phyloP scores from a whole-genome alignment of 2,888 invertebrate species.

The Andrena bicolor region DNA sequence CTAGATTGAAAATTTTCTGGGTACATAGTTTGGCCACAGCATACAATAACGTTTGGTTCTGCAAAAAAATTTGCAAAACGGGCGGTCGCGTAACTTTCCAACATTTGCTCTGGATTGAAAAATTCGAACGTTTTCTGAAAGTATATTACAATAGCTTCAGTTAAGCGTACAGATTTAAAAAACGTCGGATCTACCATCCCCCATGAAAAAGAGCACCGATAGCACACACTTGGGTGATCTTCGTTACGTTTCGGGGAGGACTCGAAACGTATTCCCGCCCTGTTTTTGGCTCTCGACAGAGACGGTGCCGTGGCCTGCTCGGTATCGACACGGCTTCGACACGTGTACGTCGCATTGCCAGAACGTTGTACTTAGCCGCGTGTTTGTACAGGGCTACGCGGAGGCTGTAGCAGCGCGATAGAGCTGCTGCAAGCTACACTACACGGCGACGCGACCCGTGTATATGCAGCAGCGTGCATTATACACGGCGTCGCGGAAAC shows the following conservation, averaged over 20 bases:
- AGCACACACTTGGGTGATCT: no score
- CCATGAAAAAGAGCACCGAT: no score
- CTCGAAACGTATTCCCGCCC: neutral
- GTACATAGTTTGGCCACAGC: no score
- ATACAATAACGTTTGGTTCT: no score
- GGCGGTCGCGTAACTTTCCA: no score
- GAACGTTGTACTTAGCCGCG: conserved; percentile 24
- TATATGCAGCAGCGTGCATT: conserved; percentile 28
- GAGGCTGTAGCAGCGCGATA: conserved; percentile 22
- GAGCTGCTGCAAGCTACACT: conserved; percentile 6
- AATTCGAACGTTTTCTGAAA: no score
- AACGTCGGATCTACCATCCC: no score
- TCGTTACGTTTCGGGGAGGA: neutral
- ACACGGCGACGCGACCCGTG: neutral
- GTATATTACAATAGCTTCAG: no score
- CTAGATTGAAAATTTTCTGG: no score
- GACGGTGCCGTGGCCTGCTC: neutral
- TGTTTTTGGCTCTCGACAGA: neutral
- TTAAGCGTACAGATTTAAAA: no score
- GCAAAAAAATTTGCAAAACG: no score
- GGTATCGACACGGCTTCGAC: conserved; percentile 36
- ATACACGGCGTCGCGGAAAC: conserved; percentile 42
- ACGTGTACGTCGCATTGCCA: conserved; percentile 33
- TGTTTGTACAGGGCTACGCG: conserved; percentile 33
- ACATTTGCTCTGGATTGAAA: no score